Conservation (phyloP, 2,797 vertebrate genomes). For the Botia kubotai region DNA sequence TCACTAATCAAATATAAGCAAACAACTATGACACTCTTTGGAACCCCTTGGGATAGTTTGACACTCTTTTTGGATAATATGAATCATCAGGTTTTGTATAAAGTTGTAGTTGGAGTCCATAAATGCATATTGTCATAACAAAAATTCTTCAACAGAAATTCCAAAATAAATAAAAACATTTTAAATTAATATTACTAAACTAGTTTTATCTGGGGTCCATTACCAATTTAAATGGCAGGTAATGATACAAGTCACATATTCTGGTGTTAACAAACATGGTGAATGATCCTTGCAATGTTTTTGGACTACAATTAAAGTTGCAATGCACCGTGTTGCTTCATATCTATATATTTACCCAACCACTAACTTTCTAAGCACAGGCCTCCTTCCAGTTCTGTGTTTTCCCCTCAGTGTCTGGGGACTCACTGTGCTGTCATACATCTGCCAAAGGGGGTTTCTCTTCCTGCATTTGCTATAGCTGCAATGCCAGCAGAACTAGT, state of each 20-base stretch:
- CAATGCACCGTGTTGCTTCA: background rate
- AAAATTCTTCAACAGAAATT: too few species aligned
- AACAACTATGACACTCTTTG: too few species aligned
- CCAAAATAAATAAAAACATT: too few species aligned
- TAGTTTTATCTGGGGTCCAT: too few species aligned
- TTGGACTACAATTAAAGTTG: slow-evolving; percentile 24
- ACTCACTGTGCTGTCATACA: slow-evolving; percentile 32
- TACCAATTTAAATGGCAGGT: background rate
- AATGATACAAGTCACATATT: slow-evolving; percentile 1
- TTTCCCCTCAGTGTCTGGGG: slow-evolving; percentile 3
- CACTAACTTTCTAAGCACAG: background rate
- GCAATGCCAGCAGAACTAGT: slow-evolving; percentile 32
- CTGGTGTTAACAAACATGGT: slow-evolving; percentile 28
- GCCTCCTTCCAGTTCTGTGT: background rate
- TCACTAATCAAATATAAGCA: too few species aligned
- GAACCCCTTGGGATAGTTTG: too few species aligned
- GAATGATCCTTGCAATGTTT: slow-evolving; percentile 10
- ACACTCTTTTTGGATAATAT: too few species aligned
- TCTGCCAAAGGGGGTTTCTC: slow-evolving; percentile 46
- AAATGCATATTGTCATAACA: too few species aligned
- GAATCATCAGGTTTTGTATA: too few species aligned
- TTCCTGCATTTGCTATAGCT: slow-evolving; percentile 41
- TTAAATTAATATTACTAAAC: too few species aligned
- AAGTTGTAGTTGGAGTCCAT: too few species aligned
- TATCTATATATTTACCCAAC: background rate